Evolutionary conservation across 2,888 invertebrate species (phyloP), one percentile per base, ranked within the genome.

Genomic region (Gymnosoma rotundatum): DNA sequence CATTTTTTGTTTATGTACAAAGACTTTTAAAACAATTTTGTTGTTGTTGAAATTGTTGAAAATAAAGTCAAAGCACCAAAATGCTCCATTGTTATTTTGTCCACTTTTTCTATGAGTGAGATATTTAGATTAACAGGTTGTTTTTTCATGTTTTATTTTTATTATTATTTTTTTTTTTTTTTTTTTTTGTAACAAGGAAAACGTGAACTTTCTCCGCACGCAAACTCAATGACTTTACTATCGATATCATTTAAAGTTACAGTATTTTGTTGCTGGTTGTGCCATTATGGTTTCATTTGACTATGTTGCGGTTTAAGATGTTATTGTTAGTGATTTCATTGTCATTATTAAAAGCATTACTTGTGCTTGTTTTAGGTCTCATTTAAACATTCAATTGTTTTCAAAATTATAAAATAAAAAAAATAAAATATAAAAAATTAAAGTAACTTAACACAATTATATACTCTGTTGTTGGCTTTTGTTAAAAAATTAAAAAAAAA

Each of bases 91-190:
- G 78, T 72, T 50, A 50, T 66, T 18, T 42, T 32, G 52, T 64
- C n/a, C 45, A 50, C 32, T 52, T 60, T 48, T 56, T 74, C 78
- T 81, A 78, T 76, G 86, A 86, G 90, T 91, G 91, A 90, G 90
- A 90, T 90, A 90, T 90, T 90, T 91, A 90, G 91, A 90, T 90
- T 89, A 90, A 91, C 90, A 90, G 90, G 90, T 90, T 90, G 90
- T 90, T 91, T 90, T 89, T 90, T 89, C 60, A 54, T 72, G 88
- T 88, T 89, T 88, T 36, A 14, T 48, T 56, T 87, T 88, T 88
- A 86, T n/a, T 18, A 18, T 18, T 18, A n/a, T n/a, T n/a, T n/a
- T n/a, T n/a, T n/a, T n/a, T n/a, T n/a, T n/a, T n/a, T n/a, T n/a
- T n/a, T 88, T 88, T 87, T 54, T 54, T 89, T 89, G 90, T 88